Percentiles rank a stretch among this genome's conserved stretches.
phyloP scores from a whole-genome alignment of 2,113 vertebrate species.

The Ornithorhynchus anatinus region DNA sequence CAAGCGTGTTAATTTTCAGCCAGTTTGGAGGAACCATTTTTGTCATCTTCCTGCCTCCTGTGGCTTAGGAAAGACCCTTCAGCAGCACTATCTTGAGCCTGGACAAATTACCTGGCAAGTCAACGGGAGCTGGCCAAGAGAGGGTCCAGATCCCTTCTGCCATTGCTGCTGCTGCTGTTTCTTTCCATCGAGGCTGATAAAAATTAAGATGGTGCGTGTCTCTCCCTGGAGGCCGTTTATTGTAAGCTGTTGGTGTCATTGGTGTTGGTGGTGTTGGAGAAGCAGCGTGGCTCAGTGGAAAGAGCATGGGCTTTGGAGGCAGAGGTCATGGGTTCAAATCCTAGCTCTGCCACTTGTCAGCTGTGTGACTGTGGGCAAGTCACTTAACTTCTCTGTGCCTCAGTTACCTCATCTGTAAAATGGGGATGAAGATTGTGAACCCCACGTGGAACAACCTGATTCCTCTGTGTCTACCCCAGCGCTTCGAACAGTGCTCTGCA shows the following conservation, averaged over 20 bases:
- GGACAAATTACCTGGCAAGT: neutral
- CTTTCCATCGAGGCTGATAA: neutral
- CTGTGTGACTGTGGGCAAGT: no score
- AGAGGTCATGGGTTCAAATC: no score
- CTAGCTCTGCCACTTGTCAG: no score
- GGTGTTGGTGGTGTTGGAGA: no score
- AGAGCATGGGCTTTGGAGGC: no score
- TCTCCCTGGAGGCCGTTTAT: constrained; percentile 14
- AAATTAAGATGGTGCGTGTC: constrained; percentile 6
- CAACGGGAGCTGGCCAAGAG: neutral
- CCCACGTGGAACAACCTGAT: no score
- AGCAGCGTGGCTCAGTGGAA: no score
- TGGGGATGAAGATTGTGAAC: no score
- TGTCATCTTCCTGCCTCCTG: neutral
- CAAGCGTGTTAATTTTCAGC: constrained; percentile 42
- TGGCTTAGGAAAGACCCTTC: neutral
- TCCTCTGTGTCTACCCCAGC: no score
- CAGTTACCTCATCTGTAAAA: no score
- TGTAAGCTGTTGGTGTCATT: constrained; percentile 11
- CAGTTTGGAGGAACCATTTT: neutral
- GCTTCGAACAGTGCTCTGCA: no score
- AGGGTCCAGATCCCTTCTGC: rapidly evolving
- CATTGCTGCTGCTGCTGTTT: neutral
- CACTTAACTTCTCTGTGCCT: no score
- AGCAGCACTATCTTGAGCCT: constrained; percentile 4